phyloP scores from a whole-genome alignment of 2,113 vertebrate species.

The Motacilla alba region DNA sequence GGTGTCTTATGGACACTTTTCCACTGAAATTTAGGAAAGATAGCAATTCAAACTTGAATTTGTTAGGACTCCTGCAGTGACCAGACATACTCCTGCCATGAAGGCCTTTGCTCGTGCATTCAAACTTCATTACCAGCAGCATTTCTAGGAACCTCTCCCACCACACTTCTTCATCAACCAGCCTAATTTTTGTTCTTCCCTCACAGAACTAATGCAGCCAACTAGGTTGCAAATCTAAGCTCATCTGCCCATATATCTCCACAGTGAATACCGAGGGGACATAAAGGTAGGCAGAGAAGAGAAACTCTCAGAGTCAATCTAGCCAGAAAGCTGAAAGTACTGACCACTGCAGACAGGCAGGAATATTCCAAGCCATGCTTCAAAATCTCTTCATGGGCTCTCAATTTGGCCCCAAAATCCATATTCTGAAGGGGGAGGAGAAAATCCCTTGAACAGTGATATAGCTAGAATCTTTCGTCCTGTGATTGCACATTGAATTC shows the following conservation, averaged over 20 bases:
- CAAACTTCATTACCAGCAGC: background rate
- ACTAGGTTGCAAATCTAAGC: background rate
- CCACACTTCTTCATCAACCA: background rate
- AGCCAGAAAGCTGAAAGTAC: background rate
- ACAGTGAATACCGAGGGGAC: background rate
- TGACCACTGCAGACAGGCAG: background rate
- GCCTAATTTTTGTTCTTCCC: background rate
- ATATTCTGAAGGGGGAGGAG: background rate
- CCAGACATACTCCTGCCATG: background rate
- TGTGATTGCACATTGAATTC: background rate
- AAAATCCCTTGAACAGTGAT: background rate
- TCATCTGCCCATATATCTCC: background rate
- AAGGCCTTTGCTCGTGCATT: background rate
- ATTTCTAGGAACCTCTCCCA: background rate
- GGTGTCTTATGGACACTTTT: background rate
- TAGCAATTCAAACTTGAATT: background rate
- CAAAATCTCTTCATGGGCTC: background rate
- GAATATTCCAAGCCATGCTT: background rate
- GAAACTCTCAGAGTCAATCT: background rate
- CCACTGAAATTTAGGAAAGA: background rate
- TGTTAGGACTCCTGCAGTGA: background rate
- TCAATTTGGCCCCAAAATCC: background rate
- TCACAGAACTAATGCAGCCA: background rate
- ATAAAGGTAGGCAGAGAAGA: background rate
- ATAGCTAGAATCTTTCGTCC: background rate